phyloP scores from a whole-genome alignment of 2,797 vertebrate genomes.

The Sebastes oblongus region DNA sequence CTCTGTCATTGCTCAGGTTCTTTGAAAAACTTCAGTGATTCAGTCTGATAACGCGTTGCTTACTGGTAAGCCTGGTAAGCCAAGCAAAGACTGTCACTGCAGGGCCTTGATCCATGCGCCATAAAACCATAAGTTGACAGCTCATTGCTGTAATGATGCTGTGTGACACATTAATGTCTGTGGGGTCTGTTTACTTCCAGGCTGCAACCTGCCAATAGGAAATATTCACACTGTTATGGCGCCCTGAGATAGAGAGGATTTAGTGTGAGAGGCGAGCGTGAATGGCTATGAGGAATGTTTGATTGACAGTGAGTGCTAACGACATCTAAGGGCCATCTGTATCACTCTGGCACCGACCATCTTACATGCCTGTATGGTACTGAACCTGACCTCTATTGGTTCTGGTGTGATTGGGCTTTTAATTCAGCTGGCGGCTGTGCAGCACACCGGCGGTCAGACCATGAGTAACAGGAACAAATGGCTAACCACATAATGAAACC shows the following conservation, averaged over 20 bases:
- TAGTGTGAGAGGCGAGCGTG: conserved; percentile 14
- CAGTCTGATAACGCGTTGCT: neutral
- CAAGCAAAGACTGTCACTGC: conserved; percentile 14
- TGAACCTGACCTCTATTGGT: conserved; percentile 47
- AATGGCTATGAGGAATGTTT: conserved; percentile 35
- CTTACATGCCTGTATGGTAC: conserved; percentile 1
- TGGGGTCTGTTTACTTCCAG: conserved; percentile 39
- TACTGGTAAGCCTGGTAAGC: neutral
- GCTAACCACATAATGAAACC: conserved; percentile 39
- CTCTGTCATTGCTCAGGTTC: neutral
- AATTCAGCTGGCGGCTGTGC: conserved; percentile 50
- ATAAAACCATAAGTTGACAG: conserved; percentile 31
- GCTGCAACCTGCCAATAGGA: conserved; percentile 48
- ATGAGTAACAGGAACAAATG: conserved; percentile 38
- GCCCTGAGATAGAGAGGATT: conserved; percentile 40
- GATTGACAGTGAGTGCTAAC: conserved; percentile 50
- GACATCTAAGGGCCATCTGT: conserved; percentile 50
- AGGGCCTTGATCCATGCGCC: conserved; percentile 9
- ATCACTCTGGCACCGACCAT: conserved; percentile 35
- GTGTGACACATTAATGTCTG: conserved; percentile 49
- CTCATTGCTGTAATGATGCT: conserved; percentile 33
- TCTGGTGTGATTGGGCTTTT: conserved; percentile 43
- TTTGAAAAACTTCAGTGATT: neutral
- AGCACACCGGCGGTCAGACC: conserved; percentile 25
- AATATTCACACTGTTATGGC: conserved; percentile 40